Evolutionary conservation across 2,113 vertebrate genomes (phyloP).

Genomic region (Spilogale gracilis): DNA sequence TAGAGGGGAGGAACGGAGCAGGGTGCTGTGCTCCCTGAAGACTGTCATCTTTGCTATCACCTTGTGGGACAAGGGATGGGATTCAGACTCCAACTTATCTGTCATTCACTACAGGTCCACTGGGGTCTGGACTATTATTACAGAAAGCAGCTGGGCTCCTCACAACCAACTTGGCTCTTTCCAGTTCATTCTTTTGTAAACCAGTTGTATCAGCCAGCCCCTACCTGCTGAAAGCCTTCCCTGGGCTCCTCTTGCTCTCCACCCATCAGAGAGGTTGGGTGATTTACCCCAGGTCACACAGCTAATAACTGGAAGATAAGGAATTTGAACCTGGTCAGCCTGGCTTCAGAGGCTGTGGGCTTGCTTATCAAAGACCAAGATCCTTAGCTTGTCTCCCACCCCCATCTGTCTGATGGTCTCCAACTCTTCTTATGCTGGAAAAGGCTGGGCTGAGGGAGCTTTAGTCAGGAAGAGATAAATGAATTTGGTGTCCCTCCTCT

Average conservation of each 20-base stretch:
- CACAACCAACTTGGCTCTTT: not conserved
- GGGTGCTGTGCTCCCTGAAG: not conserved
- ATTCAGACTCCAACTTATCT: not conserved
- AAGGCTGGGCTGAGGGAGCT: not conserved
- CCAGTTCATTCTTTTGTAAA: not conserved
- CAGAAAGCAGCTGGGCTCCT: not conserved
- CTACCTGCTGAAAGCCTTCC: not conserved
- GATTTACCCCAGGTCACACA: not conserved
- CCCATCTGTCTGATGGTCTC: not conserved
- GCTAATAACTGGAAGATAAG: not conserved
- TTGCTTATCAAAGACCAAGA: not conserved
- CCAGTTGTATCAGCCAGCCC: not conserved
- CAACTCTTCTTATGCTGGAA: not conserved
- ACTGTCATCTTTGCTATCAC: not conserved
- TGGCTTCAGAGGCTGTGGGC: not conserved
- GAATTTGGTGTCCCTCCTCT: not conserved
- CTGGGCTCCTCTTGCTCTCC: not conserved
- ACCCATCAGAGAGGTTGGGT: not conserved
- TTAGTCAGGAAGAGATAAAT: not conserved
- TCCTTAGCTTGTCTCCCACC: not conserved
- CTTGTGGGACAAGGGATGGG: not conserved
- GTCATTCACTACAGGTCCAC: not conserved
- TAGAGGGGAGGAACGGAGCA: not conserved
- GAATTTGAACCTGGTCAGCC: not conserved
- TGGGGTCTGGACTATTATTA: not conserved